Conservation (phyloP, 2,888 invertebrate genomes). For the Tyria jacobaeae region DNA sequence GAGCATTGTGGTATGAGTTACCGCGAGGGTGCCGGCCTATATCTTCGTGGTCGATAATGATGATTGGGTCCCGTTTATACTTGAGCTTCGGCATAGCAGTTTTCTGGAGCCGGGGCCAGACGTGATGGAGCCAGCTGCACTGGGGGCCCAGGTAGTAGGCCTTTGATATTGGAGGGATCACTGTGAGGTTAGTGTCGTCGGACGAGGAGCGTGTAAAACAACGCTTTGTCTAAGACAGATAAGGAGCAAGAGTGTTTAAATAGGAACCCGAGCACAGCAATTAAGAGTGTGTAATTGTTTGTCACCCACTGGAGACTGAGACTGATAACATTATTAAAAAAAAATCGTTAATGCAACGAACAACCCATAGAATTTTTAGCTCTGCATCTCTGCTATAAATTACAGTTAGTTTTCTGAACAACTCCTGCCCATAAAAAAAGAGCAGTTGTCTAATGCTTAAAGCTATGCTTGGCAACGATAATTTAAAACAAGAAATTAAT, state of each 20-base stretch:
- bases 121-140: slow-evolving; percentile 3
- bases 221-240: slow-evolving; percentile 2
- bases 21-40: slow-evolving; percentile 6
- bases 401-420: background rate
- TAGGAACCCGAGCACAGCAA: background rate
- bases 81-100: slow-evolving; percentile 45
- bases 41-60: slow-evolving; percentile 14
- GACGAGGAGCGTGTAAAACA: background rate
- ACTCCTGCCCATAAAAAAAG: background rate
- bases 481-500: too few species aligned
- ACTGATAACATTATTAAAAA: too few species aligned
- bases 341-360: too few species aligned
- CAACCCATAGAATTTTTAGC: background rate
- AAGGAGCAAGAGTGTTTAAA: background rate
- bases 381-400: background rate
- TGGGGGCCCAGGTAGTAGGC: background rate
- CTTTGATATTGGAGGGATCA: slow-evolving; percentile 4
- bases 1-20: background rate
- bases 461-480: background rate
- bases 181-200: slow-evolving; percentile 1
- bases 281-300: background rate
- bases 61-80: slow-evolving; percentile 67
- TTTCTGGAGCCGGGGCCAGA: background rate
- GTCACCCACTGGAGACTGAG: background rate
- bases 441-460: background rate